A percentile compares a stretch with the other conserved stretches of the same genome.
These are phyloP conservation scores for Synaphobranchus kaupii DNA, from an alignment of 2,797 vertebrate species.

Conservation along the genomic window DNA sequence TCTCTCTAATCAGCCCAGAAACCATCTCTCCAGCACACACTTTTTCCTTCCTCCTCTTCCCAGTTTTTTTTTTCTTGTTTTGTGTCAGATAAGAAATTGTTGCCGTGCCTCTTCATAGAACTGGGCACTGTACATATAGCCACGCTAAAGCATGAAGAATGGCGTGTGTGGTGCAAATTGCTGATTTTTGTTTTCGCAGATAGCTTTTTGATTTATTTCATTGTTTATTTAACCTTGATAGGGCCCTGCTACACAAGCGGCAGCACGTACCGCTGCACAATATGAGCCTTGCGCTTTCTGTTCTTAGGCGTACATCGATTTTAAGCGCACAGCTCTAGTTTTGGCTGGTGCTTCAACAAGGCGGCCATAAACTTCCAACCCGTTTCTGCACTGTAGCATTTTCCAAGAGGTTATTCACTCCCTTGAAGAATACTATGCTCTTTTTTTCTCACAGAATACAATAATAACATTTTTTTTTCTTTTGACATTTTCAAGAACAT, in stretches of 20 bases:
- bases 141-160: neutral
- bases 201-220: slow-evolving; percentile 25
- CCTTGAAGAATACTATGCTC: neutral
- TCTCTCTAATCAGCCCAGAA: slow-evolving; percentile 55
- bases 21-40: slow-evolving; percentile 42
- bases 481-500: slow-evolving; percentile 9
- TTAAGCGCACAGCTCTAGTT: neutral
- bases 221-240: slow-evolving; percentile 20
- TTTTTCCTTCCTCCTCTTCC: neutral
- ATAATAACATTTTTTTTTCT: neutral
- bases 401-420: neutral
- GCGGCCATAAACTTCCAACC: neutral
- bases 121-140: neutral
- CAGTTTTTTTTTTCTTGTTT: slow-evolving; percentile 18
- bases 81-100: slow-evolving; percentile 44
- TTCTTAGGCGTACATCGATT: slow-evolving; percentile 16
- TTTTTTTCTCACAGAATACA: neutral
- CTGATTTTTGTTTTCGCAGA: slow-evolving; percentile 1
- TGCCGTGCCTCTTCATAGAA: slow-evolving; percentile 24
- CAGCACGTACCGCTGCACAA: neutral
- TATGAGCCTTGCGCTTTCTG: neutral
- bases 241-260: slow-evolving; percentile 27
- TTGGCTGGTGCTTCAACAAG: too few species aligned
- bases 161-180: neutral
- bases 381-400: neutral